Percentiles rank a stretch among this genome's conserved stretches.
Evolutionary conservation across 1,140 invertebrate species (phyloP).

Genomic region (Oreohelix idahoensis): DNA sequence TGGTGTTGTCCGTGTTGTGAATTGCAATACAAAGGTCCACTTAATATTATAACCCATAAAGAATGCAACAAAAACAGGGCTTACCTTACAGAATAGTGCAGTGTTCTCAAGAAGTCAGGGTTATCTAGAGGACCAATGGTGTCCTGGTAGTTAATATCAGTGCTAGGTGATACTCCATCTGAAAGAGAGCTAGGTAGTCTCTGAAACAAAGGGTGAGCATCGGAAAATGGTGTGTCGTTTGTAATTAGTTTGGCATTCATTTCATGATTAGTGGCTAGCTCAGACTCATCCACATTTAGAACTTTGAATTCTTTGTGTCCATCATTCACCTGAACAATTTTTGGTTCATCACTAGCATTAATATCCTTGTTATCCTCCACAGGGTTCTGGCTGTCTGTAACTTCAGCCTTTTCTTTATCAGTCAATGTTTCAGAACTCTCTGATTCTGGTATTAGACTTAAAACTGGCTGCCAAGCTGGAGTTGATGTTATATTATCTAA

Average conservation of each 20-base stretch:
- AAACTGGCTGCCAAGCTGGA: no score
- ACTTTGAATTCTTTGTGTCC: conserved; percentile 28
- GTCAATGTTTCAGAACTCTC: not conserved
- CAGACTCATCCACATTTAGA: conserved; percentile 10
- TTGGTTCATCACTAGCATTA: not conserved
- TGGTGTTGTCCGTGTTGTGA: not conserved
- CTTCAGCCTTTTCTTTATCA: not conserved
- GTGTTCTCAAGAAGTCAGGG: conserved; percentile 27
- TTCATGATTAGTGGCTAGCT: not conserved
- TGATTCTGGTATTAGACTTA: not conserved
- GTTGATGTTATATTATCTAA: no score
- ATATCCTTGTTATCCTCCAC: not conserved
- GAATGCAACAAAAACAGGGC: not conserved
- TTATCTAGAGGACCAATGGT: conserved; percentile 38
- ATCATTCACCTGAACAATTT: not conserved
- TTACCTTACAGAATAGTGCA: conserved; percentile 32
- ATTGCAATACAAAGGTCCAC: not conserved
- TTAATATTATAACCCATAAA: no score
- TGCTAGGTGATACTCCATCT: not conserved
- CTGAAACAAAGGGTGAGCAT: not conserved
- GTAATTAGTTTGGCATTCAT: no score
- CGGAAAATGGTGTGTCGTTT: not conserved
- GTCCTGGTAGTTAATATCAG: conserved; percentile 29
- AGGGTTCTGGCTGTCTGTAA: not conserved
- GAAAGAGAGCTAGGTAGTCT: not conserved